Conservation (phyloP, 2,113 vertebrate genomes). For the Fukomys damarensis region DNA sequence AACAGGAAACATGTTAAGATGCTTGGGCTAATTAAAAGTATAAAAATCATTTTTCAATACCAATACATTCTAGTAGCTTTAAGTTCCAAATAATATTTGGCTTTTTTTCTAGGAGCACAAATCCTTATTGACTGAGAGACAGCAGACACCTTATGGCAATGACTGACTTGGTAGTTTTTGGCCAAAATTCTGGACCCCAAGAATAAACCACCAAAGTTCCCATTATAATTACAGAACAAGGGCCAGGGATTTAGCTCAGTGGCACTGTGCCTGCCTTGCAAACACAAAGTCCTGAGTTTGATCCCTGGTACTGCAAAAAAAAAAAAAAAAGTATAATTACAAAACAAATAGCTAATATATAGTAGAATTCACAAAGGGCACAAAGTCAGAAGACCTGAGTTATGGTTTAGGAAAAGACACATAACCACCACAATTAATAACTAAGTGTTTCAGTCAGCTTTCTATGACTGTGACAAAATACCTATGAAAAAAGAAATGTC, state of each 20-base stretch:
- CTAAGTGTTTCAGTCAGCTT: background rate
- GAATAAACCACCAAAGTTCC: background rate
- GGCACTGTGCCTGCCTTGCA: too few species aligned
- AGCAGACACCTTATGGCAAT: background rate
- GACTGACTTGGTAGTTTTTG: background rate
- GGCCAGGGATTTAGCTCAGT: too few species aligned
- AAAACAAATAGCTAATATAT: background rate
- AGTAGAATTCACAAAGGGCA: background rate
- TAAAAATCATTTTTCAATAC: slow-evolving; percentile 11
- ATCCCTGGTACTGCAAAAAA: too few species aligned
- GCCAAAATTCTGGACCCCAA: slow-evolving; percentile 17
- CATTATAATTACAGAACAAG: too few species aligned
- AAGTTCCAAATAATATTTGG: background rate
- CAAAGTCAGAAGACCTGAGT: background rate
- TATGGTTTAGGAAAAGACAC: background rate
- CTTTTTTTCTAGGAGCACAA: background rate
- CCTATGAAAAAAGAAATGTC: background rate
- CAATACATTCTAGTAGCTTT: background rate
- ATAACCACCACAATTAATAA: background rate
- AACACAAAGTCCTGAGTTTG: too few species aligned
- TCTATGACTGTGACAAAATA: background rate
- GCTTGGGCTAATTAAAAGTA: background rate
- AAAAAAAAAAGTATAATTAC: background rate
- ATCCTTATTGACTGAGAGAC: background rate
- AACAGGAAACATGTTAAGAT: background rate